Conservation (phyloP, 2,797 vertebrate species). For the Mormyrus hasselquistii region DNA sequence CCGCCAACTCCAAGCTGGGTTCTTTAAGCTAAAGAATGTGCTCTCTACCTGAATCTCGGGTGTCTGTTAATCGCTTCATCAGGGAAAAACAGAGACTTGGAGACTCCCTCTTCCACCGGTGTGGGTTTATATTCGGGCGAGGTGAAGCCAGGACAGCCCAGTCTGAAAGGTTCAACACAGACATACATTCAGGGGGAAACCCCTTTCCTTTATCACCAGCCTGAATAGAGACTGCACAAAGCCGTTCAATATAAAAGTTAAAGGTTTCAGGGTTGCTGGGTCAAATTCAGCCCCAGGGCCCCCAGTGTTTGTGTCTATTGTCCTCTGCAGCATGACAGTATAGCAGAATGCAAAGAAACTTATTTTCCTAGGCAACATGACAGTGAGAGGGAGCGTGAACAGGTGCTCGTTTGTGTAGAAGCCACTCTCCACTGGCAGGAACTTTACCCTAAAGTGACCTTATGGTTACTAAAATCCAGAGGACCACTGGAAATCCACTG, state of each 20-base stretch:
- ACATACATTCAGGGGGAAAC: neutral
- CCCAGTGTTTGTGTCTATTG: neutral
- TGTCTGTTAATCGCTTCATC: slow-evolving; percentile 94
- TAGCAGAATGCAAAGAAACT: neutral
- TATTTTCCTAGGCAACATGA: neutral
- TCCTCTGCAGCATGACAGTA: neutral
- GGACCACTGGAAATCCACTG: neutral
- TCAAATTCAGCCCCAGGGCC: neutral
- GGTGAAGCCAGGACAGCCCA: slow-evolving; percentile 91
- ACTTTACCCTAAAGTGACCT: neutral
- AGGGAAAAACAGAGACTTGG: slow-evolving; percentile 92
- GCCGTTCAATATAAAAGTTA: neutral
- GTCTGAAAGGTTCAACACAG: slow-evolving; percentile 54
- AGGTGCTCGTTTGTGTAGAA: neutral
- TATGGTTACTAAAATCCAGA: neutral
- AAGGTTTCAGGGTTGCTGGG: neutral
- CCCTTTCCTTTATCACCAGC: neutral
- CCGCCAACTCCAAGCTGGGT: neutral
- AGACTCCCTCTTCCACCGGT: slow-evolving; percentile 80
- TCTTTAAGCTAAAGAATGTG: neutral
- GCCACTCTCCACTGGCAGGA: neutral
- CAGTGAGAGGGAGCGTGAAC: neutral
- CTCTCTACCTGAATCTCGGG: slow-evolving; percentile 85
- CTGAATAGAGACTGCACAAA: neutral
- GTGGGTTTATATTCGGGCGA: slow-evolving; percentile 74